A percentile compares a stretch with the other conserved stretches of the same genome.
These are phyloP conservation scores for Troides helena DNA, from an alignment of 2,888 invertebrate genomes.

Conservation along the genomic window DNA sequence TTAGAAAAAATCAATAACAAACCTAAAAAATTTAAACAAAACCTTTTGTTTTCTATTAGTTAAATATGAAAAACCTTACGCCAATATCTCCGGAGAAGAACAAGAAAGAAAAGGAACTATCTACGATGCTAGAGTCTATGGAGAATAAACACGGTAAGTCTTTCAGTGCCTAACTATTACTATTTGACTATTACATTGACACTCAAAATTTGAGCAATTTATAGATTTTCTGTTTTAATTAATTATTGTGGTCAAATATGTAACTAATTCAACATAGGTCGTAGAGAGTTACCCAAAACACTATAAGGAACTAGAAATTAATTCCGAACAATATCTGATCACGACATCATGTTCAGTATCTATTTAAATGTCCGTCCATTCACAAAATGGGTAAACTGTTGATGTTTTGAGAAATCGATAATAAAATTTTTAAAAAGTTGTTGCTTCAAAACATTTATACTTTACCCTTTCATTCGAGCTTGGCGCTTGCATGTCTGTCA, in stretches of 20 bases:
- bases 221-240: background rate
- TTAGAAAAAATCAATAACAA: background rate
- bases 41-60: conserved; percentile 51
- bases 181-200: background rate
- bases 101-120: conserved; percentile 85
- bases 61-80: conserved; percentile 81
- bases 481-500: conserved; percentile 69
- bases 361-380: conserved; percentile 29
- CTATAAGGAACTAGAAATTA: background rate
- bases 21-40: background rate
- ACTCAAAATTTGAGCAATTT: background rate
- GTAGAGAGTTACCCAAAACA: background rate
- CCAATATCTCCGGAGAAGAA: conserved; percentile 81
- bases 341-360: conserved; percentile 2
- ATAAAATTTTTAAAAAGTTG: conserved; percentile 35
- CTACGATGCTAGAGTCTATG: conserved; percentile 87
- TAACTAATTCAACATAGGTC: background rate
- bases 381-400: conserved; percentile 78
- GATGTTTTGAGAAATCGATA: conserved; percentile 71
- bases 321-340: background rate
- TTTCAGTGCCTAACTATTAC: background rate
- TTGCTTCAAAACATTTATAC: conserved; percentile 75
- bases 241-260: background rate
- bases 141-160: conserved; percentile 91
- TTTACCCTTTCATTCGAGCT: conserved; percentile 78